phyloP scores from a whole-genome alignment of 1,140 invertebrate species.

The Drosophila repletoides region DNA sequence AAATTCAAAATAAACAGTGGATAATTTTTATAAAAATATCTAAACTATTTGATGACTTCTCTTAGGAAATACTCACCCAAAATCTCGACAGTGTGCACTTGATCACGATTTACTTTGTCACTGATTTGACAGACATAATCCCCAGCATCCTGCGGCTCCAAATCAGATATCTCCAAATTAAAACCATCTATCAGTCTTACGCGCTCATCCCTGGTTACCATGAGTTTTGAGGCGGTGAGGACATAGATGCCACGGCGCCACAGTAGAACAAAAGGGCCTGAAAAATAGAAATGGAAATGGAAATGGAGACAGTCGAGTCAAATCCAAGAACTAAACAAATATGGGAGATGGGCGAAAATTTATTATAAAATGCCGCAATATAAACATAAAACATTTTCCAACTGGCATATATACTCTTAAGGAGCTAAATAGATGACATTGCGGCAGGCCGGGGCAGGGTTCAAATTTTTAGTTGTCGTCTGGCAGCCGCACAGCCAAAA shows the following conservation, averaged over 20 bases:
- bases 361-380: conserved; percentile 71
- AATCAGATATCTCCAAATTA: conserved; percentile 87
- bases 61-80: conserved; percentile 81
- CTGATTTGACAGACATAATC: conserved; percentile 88
- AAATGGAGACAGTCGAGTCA: conserved; percentile 3
- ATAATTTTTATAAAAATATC: background rate
- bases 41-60: no score
- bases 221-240: conserved; percentile 87
- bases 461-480: conserved; percentile 49
- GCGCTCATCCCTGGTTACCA: conserved; percentile 87
- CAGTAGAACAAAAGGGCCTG: conserved; percentile 86
- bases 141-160: conserved; percentile 83
- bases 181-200: conserved; percentile 87
- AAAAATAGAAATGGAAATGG: conserved; percentile 30
- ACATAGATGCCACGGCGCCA: conserved; percentile 87
- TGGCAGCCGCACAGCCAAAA: conserved; percentile 1
- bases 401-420: conserved; percentile 44
- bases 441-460: conserved; percentile 4
- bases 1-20: background rate
- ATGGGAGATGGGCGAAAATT: conserved; percentile 41
- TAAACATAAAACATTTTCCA: conserved; percentile 65
- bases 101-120: conserved; percentile 86
- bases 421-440: conserved; percentile 52
- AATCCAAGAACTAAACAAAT: background rate
- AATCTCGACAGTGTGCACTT: conserved; percentile 83